A percentile compares a stretch with the other conserved stretches of the same genome.
Evolutionary conservation across 2,888 invertebrate species (phyloP).

Genomic region (Lycia hirtaria): DNA sequence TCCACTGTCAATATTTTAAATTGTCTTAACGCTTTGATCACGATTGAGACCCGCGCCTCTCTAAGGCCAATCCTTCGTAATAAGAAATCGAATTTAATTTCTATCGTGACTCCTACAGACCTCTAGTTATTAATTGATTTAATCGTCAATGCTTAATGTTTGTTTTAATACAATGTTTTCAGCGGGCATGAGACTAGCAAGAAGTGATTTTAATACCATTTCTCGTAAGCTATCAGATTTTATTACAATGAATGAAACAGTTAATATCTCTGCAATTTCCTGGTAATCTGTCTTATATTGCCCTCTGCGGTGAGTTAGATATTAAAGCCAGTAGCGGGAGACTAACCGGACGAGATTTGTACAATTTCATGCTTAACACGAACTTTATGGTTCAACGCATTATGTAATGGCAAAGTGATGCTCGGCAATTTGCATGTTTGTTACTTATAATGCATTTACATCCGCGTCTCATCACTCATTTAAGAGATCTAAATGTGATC

Average conservation of each 20-base stretch:
- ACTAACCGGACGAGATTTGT: conserved; percentile 33
- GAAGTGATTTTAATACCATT: conserved; percentile 28
- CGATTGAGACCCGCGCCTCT: conserved; percentile 55
- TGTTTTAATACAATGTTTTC: conserved; percentile 35
- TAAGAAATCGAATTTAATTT: conserved; percentile 67
- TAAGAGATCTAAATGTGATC: no score
- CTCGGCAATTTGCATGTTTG: no score
- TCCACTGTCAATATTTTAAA: conserved; percentile 58
- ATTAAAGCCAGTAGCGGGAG: conserved; percentile 44
- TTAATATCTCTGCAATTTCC: conserved; percentile 40
- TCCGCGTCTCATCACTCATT: no score
- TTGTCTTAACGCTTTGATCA: conserved; percentile 63
- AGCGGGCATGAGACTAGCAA: conserved; percentile 3
- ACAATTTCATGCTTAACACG: conserved; percentile 19
- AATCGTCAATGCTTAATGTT: conserved; percentile 49
- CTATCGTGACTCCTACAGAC: conserved; percentile 59
- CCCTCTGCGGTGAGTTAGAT: conserved; percentile 40
- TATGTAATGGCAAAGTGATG: no score
- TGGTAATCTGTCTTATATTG: conserved; percentile 40
- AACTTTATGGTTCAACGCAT: background rate
- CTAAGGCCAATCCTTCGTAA: conserved; percentile 52
- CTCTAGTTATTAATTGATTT: conserved; percentile 67
- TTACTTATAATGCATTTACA: no score
- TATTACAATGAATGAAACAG: conserved; percentile 36
- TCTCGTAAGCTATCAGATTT: conserved; percentile 28